Percentiles rank a stretch among this genome's conserved stretches.
phyloP scores from a whole-genome alignment of 2,113 vertebrate species.

The Crotalus helleri region DNA sequence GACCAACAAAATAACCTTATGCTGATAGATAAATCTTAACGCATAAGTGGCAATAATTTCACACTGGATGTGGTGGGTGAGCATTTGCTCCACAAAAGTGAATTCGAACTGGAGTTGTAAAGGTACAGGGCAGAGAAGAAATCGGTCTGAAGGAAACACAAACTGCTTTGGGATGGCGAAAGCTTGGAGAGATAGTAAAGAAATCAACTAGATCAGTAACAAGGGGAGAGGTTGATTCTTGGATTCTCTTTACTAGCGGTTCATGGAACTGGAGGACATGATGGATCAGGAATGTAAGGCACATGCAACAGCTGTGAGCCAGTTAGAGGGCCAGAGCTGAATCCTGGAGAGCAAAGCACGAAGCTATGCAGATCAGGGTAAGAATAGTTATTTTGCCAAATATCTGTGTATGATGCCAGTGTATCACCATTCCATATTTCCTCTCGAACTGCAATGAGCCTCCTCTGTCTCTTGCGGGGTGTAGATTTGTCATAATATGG shows the following conservation, averaged over 20 bases:
- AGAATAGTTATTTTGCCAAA: background rate
- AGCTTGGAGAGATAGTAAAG: too few species aligned
- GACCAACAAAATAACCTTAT: too few species aligned
- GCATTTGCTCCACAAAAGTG: too few species aligned
- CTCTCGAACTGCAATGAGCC: background rate
- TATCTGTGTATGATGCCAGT: background rate
- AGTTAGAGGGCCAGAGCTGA: constrained; percentile 5
- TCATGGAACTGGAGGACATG: constrained; percentile 18
- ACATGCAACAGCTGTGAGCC: background rate
- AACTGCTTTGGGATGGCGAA: too few species aligned
- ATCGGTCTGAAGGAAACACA: too few species aligned
- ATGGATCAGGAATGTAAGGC: constrained; percentile 19
- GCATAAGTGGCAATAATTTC: too few species aligned
- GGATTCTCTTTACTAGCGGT: background rate
- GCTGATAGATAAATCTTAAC: too few species aligned
- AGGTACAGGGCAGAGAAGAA: too few species aligned
- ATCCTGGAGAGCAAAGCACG: constrained; percentile 16
- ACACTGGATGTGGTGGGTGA: too few species aligned
- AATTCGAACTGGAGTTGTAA: too few species aligned
- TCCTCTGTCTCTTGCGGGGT: background rate
- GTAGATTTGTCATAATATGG: background rate
- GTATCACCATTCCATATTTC: background rate
- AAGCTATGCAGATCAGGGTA: constrained; percentile 21
- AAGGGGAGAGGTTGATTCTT: background rate
- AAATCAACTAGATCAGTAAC: too few species aligned